Conservation (phyloP, 92 coral and sea anemone species). For the Epizoanthus rinbou region DNA sequence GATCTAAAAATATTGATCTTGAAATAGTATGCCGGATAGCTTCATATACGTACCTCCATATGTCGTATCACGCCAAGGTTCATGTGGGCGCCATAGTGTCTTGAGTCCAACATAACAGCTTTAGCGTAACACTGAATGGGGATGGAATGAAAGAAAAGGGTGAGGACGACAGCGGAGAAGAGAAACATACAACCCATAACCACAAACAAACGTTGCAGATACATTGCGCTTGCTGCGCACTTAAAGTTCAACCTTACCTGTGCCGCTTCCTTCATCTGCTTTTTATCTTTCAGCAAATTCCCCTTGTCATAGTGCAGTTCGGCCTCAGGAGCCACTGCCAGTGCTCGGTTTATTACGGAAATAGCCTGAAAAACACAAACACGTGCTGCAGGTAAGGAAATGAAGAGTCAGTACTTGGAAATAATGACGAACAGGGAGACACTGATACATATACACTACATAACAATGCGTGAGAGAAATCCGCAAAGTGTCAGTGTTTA, state of each 20-base stretch:
- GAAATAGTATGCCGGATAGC: too few relatives aligned
- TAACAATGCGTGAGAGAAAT: too few relatives aligned
- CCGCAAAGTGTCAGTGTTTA: too few relatives aligned
- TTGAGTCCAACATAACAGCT: constrained; percentile 65
- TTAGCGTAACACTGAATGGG: constrained; percentile 56
- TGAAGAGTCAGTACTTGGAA: background rate
- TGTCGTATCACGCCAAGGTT: constrained; percentile 86
- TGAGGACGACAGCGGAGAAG: background rate
- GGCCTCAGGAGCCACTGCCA: constrained; percentile 52
- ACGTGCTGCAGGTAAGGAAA: background rate
- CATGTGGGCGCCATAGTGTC: constrained; percentile 75
- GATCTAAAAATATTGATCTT: too few relatives aligned
- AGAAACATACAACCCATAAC: background rate
- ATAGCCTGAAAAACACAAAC: constrained; percentile 58
- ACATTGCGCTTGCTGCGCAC: too few relatives aligned
- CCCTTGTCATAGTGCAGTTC: constrained; percentile 80
- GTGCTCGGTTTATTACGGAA: constrained; percentile 46
- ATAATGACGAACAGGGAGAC: background rate
- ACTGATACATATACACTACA: too few relatives aligned
- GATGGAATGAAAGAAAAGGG: background rate
- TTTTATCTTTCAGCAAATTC: constrained; percentile 68
- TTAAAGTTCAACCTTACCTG: constrained; percentile 48
- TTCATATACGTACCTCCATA: constrained; percentile 61
- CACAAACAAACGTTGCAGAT: too few relatives aligned
- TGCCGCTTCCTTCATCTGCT: constrained; percentile 72